Conservation (phyloP, 2,797 vertebrate genomes). For the Pogonophryne albipinna region DNA sequence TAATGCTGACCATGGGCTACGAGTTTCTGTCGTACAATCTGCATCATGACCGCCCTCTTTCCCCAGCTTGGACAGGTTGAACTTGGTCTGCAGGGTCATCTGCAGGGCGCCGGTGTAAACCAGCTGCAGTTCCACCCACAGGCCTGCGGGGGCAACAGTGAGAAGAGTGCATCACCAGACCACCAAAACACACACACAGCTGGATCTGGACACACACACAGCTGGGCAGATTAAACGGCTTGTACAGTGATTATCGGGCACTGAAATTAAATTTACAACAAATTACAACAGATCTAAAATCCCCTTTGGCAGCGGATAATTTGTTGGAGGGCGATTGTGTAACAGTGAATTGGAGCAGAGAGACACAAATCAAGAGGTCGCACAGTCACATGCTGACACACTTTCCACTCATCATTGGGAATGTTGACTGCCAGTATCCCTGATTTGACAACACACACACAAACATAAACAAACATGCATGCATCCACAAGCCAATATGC, state of each 20-base stretch:
- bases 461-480: conserved; percentile 33
- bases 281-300: conserved; percentile 66
- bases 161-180: conserved; percentile 32
- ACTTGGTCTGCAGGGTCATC: conserved; percentile 94
- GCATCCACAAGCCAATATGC: conserved; percentile 37
- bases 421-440: conserved; percentile 24
- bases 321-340: conserved; percentile 35
- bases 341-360: conserved; percentile 17
- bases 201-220: conserved; percentile 50
- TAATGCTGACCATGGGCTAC: conserved; percentile 78
- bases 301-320: conserved; percentile 48
- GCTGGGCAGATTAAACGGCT: conserved; percentile 66
- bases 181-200: conserved; percentile 2
- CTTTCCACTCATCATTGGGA: conserved; percentile 22
- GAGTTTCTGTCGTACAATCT: conserved; percentile 54
- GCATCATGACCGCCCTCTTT: conserved; percentile 86
- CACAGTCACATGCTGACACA: conserved; percentile 36
- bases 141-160: conserved; percentile 76
- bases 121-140: conserved; percentile 91
- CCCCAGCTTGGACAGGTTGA: conserved; percentile 92
- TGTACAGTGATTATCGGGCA: conserved; percentile 57
- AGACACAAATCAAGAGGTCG: conserved; percentile 19
- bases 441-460: conserved; percentile 41
- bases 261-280: conserved; percentile 66
- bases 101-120: conserved; percentile 90